Percentiles rank a stretch among this genome's conserved stretches.
These are phyloP conservation scores for Bathynomus jamesi DNA, from an alignment of 1,140 invertebrate genomes.

Conservation along the genomic window DNA sequence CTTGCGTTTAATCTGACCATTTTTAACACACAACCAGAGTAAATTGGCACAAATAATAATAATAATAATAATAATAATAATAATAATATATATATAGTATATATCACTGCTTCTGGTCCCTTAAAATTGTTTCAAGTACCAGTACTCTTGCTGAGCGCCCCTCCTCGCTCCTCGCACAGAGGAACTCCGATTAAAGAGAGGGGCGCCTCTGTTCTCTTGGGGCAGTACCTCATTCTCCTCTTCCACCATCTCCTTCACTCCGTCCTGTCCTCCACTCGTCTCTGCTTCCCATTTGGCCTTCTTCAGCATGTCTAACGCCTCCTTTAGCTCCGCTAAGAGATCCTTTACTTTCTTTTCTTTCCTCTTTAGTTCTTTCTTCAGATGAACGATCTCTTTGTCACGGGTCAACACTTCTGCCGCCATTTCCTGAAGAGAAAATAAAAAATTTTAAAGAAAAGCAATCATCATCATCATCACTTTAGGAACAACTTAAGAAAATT, in stretches of 20 bases:
- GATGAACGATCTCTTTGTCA: slow-evolving; percentile 35
- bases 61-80: too few relatives aligned
- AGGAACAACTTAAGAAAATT: not conserved
- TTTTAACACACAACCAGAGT: too few relatives aligned
- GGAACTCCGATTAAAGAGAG: too few relatives aligned
- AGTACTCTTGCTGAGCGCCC: too few relatives aligned
- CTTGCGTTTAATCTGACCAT: too few relatives aligned
- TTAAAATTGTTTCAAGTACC: too few relatives aligned
- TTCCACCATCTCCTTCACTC: slow-evolving; percentile 41
- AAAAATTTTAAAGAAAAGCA: not conserved
- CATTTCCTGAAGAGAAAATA: slow-evolving; percentile 12
- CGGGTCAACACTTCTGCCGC: slow-evolving; percentile 18
- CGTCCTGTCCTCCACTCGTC: slow-evolving; percentile 40
- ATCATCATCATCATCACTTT: not conserved
- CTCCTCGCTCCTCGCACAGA: too few relatives aligned
- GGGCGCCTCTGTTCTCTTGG: too few relatives aligned
- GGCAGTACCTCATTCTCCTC: slow-evolving; percentile 42
- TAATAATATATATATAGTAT: too few relatives aligned
- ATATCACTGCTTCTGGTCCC: too few relatives aligned
- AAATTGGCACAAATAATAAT: too few relatives aligned
- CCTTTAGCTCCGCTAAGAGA: slow-evolving; percentile 41
- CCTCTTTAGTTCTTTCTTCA: slow-evolving; percentile 40
- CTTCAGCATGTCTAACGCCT: slow-evolving; percentile 41
- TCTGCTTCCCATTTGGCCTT: slow-evolving; percentile 42
- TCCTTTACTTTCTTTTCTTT: slow-evolving; percentile 42